Evolutionary conservation across 2,888 invertebrate species (phyloP).

Genomic region (Ochropleura plecta): DNA sequence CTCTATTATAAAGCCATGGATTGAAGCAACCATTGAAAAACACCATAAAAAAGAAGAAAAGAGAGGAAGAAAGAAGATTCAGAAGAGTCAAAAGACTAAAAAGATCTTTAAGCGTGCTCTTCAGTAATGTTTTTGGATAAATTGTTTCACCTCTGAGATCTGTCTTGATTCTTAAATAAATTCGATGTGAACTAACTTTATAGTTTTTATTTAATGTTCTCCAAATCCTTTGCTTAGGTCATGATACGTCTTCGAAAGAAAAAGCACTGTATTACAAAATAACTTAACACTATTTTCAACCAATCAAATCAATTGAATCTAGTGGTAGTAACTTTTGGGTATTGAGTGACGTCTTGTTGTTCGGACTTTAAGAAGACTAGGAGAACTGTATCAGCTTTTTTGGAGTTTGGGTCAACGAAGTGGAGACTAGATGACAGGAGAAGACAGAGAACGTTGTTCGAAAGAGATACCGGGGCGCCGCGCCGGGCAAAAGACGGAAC

Average conservation of each 20-base stretch:
- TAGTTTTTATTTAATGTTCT: background rate
- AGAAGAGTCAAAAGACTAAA: background rate
- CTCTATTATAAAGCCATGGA: slow-evolving; percentile 66
- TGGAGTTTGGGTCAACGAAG: too few relatives aligned
- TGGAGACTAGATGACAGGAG: too few relatives aligned
- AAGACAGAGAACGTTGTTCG: too few relatives aligned
- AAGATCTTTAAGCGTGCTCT: slow-evolving; percentile 30
- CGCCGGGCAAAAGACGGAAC: too few relatives aligned
- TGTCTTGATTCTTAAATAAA: slow-evolving; percentile 9
- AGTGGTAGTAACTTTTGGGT: too few relatives aligned
- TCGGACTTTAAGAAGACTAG: too few relatives aligned
- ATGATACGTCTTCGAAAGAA: background rate
- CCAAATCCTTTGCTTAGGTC: background rate
- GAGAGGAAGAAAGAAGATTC: background rate
- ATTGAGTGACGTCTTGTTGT: too few relatives aligned
- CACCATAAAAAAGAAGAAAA: slow-evolving; percentile 16
- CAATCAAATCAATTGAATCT: too few relatives aligned
- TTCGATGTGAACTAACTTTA: background rate
- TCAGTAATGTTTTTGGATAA: background rate
- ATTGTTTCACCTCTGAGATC: background rate
- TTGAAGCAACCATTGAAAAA: slow-evolving; percentile 53
- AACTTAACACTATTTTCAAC: too few relatives aligned
- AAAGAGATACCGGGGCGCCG: too few relatives aligned
- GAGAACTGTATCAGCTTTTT: too few relatives aligned
- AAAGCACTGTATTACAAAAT: background rate